A percentile compares a stretch with the other conserved stretches of the same genome.
Conservation (phyloP, 2,797 vertebrate genomes). For the Myiotriccus ornatus region DNA sequence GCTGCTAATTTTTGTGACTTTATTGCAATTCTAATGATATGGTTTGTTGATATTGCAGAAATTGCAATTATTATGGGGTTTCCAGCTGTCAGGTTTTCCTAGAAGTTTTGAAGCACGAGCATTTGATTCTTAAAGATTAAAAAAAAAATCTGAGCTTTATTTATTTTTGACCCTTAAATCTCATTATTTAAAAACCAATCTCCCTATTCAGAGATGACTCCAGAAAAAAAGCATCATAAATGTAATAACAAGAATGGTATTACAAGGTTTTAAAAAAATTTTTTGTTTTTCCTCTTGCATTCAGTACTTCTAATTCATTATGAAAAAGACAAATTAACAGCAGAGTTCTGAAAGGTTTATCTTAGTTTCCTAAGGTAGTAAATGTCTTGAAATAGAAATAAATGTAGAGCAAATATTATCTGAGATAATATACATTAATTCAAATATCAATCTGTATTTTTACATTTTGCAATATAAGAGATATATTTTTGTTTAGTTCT, state of each 20-base stretch:
- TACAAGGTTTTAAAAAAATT: neutral
- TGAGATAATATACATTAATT: neutral
- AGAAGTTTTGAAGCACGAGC: neutral
- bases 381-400: neutral
- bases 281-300: neutral
- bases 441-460: neutral
- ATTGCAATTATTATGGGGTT: neutral
- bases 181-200: neutral
- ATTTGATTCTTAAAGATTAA: neutral
- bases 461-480: neutral
- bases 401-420: neutral
- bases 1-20: neutral
- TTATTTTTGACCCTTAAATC: neutral
- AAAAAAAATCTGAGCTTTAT: neutral
- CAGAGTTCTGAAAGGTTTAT: neutral
- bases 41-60: neutral
- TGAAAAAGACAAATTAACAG: neutral
- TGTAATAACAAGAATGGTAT: neutral
- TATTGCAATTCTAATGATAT: neutral
- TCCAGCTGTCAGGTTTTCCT: neutral
- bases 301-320: neutral
- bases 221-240: neutral
- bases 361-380: neutral
- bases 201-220: neutral
- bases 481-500: constrained; percentile 2